Evolutionary conservation across 2,888 invertebrate genomes (phyloP).

Genomic region (Blomia tropicalis): DNA sequence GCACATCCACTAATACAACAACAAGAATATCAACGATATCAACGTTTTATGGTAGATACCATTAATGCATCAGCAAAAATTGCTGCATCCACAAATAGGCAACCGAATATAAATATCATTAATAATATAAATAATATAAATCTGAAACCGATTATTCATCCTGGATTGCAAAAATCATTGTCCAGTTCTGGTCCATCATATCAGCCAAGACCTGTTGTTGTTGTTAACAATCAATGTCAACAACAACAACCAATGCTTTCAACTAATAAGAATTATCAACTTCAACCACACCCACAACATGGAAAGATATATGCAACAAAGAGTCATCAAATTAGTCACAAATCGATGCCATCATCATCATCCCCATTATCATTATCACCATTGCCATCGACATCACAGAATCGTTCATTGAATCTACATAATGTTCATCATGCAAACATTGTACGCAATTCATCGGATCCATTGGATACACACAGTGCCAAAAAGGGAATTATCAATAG

Average conservation of each 20-base stretch:
- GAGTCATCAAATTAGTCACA: too few species aligned
- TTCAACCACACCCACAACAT: too few species aligned
- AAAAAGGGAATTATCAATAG: too few species aligned
- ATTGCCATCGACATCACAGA: background rate
- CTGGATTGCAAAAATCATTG: background rate
- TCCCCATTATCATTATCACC: background rate
- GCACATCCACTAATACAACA: background rate
- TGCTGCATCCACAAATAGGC: background rate
- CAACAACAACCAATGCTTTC: background rate
- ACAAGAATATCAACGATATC: background rate
- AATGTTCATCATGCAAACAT: background rate
- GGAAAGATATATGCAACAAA: too few species aligned
- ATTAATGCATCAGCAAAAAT: background rate
- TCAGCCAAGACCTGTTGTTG: too few species aligned
- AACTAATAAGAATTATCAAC: too few species aligned
- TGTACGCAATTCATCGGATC: background rate
- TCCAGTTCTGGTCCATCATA: background rate
- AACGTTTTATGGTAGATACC: background rate
- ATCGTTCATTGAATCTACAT: background rate
- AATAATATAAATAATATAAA: background rate
- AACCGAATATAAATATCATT: background rate
- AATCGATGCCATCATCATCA: too few species aligned
- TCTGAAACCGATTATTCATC: background rate
- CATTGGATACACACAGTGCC: background rate
- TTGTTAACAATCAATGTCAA: background rate